These are phyloP conservation scores for Ciconia boyciana DNA, from an alignment of 2,113 vertebrate genomes.

Conservation along the genomic window DNA sequence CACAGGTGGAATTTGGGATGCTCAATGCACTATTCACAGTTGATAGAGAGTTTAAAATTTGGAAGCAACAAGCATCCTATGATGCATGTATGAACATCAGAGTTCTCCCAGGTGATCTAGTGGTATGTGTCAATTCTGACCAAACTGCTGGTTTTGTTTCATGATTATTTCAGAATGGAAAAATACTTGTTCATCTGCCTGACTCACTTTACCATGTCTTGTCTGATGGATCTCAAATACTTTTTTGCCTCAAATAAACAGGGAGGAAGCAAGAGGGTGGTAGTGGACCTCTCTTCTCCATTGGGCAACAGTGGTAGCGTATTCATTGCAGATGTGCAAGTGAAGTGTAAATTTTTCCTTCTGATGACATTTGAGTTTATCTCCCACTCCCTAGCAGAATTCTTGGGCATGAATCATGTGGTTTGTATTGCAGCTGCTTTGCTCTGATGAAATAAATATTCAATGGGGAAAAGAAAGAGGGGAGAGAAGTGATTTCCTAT, in stretches of 20 bases:
- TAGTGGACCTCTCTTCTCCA: neutral
- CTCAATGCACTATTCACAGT: neutral
- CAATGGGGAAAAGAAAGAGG: neutral
- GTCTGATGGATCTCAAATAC: neutral
- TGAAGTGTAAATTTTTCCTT: neutral
- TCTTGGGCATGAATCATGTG: neutral
- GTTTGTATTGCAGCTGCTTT: neutral
- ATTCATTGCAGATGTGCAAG: neutral
- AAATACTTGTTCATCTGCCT: neutral
- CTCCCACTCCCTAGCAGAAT: neutral
- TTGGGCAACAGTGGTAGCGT: neutral
- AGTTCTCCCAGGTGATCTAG: neutral
- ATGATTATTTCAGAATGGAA: neutral
- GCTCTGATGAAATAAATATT: neutral
- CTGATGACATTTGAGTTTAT: neutral
- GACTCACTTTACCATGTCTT: neutral
- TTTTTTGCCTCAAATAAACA: neutral
- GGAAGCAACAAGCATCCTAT: neutral
- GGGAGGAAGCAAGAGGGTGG: neutral
- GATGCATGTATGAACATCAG: neutral
- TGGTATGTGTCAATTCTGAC: neutral
- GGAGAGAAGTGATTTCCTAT: neutral
- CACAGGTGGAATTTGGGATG: neutral
- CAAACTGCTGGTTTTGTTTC: neutral
- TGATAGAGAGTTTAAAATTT: neutral